phyloP scores from a whole-genome alignment of 2,113 vertebrate genomes.

The Ochotona princeps region DNA sequence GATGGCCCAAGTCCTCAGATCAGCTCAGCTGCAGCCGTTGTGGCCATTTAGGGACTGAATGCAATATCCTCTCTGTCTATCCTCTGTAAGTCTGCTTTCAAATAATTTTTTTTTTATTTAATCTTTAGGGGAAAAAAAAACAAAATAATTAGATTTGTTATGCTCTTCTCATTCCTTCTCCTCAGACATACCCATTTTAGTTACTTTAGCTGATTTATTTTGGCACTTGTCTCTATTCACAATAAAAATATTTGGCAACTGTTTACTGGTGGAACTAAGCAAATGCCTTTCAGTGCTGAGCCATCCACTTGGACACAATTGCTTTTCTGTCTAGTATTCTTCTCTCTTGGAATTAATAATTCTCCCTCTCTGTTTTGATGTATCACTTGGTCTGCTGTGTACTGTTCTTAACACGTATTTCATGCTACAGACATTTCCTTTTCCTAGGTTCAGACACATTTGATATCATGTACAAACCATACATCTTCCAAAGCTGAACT shows the following conservation, averaged over 20 bases:
- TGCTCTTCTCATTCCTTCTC: neutral
- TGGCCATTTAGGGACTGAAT: no score
- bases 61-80: no score
- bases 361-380: neutral
- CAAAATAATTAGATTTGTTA: no score
- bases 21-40: no score
- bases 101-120: no score
- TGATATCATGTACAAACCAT: neutral
- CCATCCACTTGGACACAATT: neutral
- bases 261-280: neutral
- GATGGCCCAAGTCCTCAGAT: no score
- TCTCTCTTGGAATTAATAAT: neutral
- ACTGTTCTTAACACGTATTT: neutral
- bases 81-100: no score
- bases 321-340: neutral
- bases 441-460: neutral
- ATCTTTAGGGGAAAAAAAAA: no score
- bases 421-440: neutral
- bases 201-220: neutral
- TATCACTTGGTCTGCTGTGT: neutral
- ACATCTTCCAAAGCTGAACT: neutral
- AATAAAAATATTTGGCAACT: neutral
- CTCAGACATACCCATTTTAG: neutral
- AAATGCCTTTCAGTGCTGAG: neutral
- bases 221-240: neutral